Conservation (phyloP, 2,797 vertebrate species). For the Choloepus didactylus region DNA sequence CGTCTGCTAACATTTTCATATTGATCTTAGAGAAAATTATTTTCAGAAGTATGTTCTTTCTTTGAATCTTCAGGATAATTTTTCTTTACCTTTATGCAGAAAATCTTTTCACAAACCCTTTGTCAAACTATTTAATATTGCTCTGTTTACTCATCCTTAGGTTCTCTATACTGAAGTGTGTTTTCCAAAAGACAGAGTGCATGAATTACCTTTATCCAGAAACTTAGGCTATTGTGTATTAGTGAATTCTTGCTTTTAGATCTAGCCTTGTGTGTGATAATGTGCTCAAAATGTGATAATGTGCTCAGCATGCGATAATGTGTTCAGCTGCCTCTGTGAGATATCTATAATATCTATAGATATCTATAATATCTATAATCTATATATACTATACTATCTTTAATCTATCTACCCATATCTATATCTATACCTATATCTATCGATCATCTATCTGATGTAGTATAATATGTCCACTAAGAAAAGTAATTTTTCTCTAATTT, state of each 20-base stretch:
- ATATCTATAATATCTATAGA: too few species aligned
- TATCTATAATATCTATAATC: too few species aligned
- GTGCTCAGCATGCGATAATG: neutral
- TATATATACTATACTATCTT: too few species aligned
- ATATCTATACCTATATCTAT: too few species aligned
- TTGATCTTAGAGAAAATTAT: conserved; percentile 4
- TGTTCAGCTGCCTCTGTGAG: neutral
- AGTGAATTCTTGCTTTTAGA: conserved; percentile 12
- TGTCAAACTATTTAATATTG: neutral
- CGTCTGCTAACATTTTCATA: neutral
- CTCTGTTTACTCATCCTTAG: neutral
- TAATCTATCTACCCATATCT: neutral
- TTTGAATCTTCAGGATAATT: neutral
- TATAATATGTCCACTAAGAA: neutral
- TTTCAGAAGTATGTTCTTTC: conserved; percentile 9
- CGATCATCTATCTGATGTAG: too few species aligned
- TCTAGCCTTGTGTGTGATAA: neutral
- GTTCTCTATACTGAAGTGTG: neutral
- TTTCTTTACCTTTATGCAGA: neutral
- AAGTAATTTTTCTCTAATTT: neutral
- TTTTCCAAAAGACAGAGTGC: neutral
- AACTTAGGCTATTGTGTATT: neutral
- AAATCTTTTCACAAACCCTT: neutral
- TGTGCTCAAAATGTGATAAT: neutral
- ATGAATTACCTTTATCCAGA: neutral